Evolutionary conservation across 2,113 vertebrate species (phyloP), one percentile per base, ranked within the genome.

Genomic region (Stomatorhinus ivindoensis): DNA sequence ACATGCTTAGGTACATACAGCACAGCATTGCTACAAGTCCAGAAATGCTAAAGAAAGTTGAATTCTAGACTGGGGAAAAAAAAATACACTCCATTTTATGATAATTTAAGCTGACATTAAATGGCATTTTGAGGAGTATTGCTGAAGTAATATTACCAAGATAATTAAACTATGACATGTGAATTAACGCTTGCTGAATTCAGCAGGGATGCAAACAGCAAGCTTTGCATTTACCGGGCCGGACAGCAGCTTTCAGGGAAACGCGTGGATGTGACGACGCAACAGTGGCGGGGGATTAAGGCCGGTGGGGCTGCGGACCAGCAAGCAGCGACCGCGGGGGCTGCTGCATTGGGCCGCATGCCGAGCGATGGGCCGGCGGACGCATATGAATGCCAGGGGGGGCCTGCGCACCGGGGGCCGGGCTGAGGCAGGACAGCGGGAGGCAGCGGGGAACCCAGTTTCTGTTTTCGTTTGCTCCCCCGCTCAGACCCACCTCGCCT

Each of bases 381-480:
- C 42, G 80, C 73, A 55, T 83, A 27, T 89, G 73, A 89, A 42
- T 84, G 51, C 48, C 80, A 44, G 13, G 35, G 61, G 61, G 76
- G 35, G 31, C 50, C 76, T 39, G n/a, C 51, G 51, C 48, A 44
- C 9, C 7, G 35, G 51, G 17, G 39, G 2, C 39, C 39, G 24
- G 87, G 46, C 89, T 90, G 89, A 91, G 88, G 87, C 50, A 46
- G 24, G 69, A 44, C 47, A 31, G 39, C 13, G 90, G 87, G 92
- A 83, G 90, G 87, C 31, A 90, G 21, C 88, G 51, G 80, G 89
- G 94, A 93, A 90, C 92, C 90, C 92, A 91, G 92, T 93, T 91
- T 93, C 92, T 92, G 92, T 92, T 95, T 93, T 93, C 93, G 90
- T 93, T 94, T 90, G 92, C 93, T 92, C 91, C 92, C 91, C 90